These are phyloP conservation scores for Capitulum mitella DNA, from an alignment of 2,888 invertebrate species.

Conservation along the genomic window DNA sequence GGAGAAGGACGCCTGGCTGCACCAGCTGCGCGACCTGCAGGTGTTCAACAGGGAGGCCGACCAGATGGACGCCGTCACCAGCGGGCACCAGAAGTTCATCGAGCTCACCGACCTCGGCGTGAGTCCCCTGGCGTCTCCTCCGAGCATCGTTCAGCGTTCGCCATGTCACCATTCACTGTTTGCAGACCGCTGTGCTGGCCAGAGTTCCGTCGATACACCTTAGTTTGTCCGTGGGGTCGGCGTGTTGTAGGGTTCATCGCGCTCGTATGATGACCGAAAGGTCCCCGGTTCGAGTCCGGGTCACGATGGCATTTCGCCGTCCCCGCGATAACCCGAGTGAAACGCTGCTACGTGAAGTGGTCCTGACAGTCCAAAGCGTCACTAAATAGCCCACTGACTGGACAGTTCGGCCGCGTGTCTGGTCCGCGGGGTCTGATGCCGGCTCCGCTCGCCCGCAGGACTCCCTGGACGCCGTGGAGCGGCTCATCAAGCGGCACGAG, in stretches of 20 bases:
- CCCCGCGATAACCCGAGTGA: too few relatives aligned
- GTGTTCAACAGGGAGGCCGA: slow-evolving; percentile 93
- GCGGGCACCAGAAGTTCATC: slow-evolving; percentile 86
- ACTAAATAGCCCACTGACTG: too few relatives aligned
- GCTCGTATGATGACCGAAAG: too few relatives aligned
- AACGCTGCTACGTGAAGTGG: too few relatives aligned
- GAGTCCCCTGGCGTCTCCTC: slow-evolving; percentile 41
- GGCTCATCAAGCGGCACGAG: slow-evolving; percentile 82
- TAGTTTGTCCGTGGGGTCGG: too few relatives aligned
- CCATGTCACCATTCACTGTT: too few relatives aligned
- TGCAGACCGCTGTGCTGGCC: too few relatives aligned
- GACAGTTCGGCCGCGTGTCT: neutral
- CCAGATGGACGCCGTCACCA: slow-evolving; percentile 89
- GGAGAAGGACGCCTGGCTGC: slow-evolving; percentile 74
- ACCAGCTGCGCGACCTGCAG: slow-evolving; percentile 81
- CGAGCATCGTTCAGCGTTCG: neutral
- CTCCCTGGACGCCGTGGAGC: slow-evolving; percentile 84
- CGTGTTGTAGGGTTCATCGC: too few relatives aligned
- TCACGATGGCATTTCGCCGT: too few relatives aligned
- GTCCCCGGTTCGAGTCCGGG: too few relatives aligned
- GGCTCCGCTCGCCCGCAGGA: slow-evolving; percentile 50
- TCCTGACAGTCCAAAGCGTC: too few relatives aligned
- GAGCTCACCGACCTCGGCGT: slow-evolving; percentile 82
- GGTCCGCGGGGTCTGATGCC: neutral
- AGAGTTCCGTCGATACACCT: too few relatives aligned